These are phyloP conservation scores for Drosophila nr. medialis DNA, from an alignment of 2,888 invertebrate species.

Conservation along the genomic window DNA sequence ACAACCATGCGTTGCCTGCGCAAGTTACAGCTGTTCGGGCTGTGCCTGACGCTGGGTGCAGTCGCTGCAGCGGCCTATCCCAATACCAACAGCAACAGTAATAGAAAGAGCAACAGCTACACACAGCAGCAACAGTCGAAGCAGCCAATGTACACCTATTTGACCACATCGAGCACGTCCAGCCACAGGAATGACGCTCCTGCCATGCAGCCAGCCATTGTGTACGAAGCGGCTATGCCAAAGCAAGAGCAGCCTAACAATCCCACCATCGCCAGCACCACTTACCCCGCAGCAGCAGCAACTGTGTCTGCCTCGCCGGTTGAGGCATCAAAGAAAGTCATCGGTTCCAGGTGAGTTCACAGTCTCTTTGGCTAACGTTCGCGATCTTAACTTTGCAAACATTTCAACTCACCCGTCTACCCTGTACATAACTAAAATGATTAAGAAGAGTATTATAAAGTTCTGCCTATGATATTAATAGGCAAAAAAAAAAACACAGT, in stretches of 20 bases:
- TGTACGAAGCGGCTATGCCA: constrained; percentile 71
- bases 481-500: not conserved
- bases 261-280: constrained; percentile 3
- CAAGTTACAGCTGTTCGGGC: constrained; percentile 54
- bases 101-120: constrained; percentile 11
- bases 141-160: constrained; percentile 62
- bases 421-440: not conserved
- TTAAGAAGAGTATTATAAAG: not conserved
- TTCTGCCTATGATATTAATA: not conserved
- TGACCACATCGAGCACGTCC: constrained; percentile 70
- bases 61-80: constrained; percentile 48
- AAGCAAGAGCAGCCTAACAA: constrained; percentile 40
- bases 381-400: constrained; percentile 43
- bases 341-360: constrained; percentile 87
- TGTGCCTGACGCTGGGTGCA: constrained; percentile 47
- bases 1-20: constrained; percentile 65
- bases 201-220: constrained; percentile 73
- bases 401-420: constrained; percentile 12
- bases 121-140: constrained; percentile 43
- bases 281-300: constrained; percentile 15
- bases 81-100: constrained; percentile 34
- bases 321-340: constrained; percentile 86
- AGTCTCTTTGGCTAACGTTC: constrained; percentile 40
- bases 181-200: constrained; percentile 53
- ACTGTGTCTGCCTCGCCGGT: constrained; percentile 53